These are phyloP conservation scores for Chitala chitala DNA, from an alignment of 2,113 vertebrate genomes.

Conservation along the genomic window DNA sequence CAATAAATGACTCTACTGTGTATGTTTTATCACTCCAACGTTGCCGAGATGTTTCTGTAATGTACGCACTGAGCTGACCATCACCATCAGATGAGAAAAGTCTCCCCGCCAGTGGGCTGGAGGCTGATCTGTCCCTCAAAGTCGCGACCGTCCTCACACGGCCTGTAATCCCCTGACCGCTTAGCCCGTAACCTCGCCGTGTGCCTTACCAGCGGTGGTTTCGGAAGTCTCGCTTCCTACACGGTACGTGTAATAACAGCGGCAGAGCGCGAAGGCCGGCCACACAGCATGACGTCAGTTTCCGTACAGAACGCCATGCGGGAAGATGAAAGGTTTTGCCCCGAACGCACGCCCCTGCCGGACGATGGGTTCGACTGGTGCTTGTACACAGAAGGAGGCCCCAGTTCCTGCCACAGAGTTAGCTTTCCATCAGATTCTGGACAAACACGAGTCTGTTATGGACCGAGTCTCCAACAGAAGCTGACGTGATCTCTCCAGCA, in stretches of 20 bases:
- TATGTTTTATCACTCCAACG: no score
- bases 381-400: conserved; percentile 23
- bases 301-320: conserved; percentile 54
- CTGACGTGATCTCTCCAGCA: not conserved
- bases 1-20: no score
- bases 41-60: not conserved
- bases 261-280: conserved; percentile 33
- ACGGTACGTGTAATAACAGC: conserved; percentile 47
- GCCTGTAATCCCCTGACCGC: conserved; percentile 16
- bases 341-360: conserved; percentile 21
- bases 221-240: conserved; percentile 36
- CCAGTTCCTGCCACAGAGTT: conserved; percentile 25
- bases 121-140: not conserved
- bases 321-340: conserved; percentile 16
- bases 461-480: no score
- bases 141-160: not conserved
- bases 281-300: conserved; percentile 52
- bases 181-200: conserved; percentile 20
- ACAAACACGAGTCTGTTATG: not conserved
- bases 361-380: conserved; percentile 20
- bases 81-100: not conserved
- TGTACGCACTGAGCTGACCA: not conserved
- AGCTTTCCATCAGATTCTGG: conserved; percentile 41
- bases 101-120: not conserved
- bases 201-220: conserved; percentile 15